Evolutionary conservation across 2,888 invertebrate genomes (phyloP), one percentile per base, ranked within the genome.

Genomic region (Lycophotia porphyrea): DNA sequence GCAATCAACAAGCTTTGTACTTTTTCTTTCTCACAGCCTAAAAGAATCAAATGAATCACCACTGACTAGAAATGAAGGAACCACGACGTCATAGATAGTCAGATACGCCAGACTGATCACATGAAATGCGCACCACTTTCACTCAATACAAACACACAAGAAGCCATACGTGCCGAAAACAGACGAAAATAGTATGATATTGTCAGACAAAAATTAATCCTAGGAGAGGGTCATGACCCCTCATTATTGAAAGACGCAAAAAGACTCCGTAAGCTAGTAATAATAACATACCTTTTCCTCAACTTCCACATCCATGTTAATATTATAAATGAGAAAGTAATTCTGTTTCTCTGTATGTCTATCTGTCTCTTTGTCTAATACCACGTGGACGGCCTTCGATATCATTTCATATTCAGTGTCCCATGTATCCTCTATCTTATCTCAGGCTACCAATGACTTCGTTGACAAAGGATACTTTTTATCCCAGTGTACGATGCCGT

Each of bases 261-360:
- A 18, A 36, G 34, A n/a, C 15, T 31, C 27, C 8, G 3, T 34
- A 44, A 65, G 8, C 7, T 24, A 49, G 1, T 44, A 61, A 71
- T 76, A 70, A 42, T 44, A 65, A 39, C 39, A 71, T 8, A 31
- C 31, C 1, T 63, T 71, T 52, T 80, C 18, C 18, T 49, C 39
- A 55, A 47, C n/a, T 9, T 36, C n/a, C 36, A 36, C 2, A 15
- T n/a, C 0, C 34, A 7, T 36, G 36, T 24, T 61, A 27, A 60
- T 60, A 60, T 60, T 58, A 58, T 55, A 31, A 31, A 58, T 3
- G 58, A 1, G 27, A 5, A 52, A 31, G 31, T 27, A 7, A 55
- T 15, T 15, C 27, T 15, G 27, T 27, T 27, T 27, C 52, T 27
- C 27, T 55, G 55, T 55, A 27, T 27, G 55, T 55, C 2, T 55